A percentile compares a stretch with the other conserved stretches of the same genome.
Evolutionary conservation across 2,797 vertebrate species (phyloP).

Genomic region (Xenops minutus): DNA sequence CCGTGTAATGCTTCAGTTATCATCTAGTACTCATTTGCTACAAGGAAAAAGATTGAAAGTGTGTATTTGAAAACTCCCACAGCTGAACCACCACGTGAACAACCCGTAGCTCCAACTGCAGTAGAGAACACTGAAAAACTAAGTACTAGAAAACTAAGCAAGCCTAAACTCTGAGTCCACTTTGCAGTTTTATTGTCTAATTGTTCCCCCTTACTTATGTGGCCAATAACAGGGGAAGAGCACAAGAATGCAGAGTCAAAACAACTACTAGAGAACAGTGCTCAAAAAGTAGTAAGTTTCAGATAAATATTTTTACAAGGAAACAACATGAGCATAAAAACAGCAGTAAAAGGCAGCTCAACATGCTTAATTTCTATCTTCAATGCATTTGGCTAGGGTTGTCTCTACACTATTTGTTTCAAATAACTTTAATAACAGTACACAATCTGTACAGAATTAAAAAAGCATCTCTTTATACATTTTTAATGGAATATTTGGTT

Average conservation of each 20-base stretch:
- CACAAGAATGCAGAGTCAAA: not conserved
- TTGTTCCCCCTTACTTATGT: not conserved
- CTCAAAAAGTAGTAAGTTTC: not conserved
- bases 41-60: too few species aligned
- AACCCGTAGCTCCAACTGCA: not conserved
- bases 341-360: not conserved
- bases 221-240: not conserved
- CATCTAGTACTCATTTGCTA: too few species aligned
- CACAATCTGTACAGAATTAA: not conserved
- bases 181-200: not conserved
- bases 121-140: not conserved
- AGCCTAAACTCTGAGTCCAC: not conserved
- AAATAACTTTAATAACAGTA: not conserved
- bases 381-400: not conserved
- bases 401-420: rapidly evolving
- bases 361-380: not conserved
- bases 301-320: not conserved
- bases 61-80: not conserved
- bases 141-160: not conserved
- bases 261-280: not conserved
- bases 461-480: not conserved
- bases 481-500: not conserved
- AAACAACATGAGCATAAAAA: not conserved
- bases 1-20: too few species aligned
- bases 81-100: not conserved